Evolutionary conservation across 1,140 invertebrate species (phyloP), one percentile per base, ranked within the genome.

Genomic region (Pachyrhynchus sulphureomaculatus): DNA sequence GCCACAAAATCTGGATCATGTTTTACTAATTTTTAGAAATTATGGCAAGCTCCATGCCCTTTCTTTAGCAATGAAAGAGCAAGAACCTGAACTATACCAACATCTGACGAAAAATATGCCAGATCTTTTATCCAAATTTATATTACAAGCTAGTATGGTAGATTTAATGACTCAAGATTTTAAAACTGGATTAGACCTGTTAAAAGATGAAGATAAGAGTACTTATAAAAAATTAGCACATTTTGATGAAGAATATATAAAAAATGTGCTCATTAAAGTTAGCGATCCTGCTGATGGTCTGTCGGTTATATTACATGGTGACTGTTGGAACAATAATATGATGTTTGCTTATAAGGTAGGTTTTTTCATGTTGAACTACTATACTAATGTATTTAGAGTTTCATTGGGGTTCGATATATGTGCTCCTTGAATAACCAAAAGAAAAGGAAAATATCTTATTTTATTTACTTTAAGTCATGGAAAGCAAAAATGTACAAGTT

Each of bases 251-350:
- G 42, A 65, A 6, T 39, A 58, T n/a, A 26, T 71, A 6, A 39
- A 62, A 32, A 49, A 49, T 20, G 48, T 36, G 45, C 18, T 68
- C 21, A 51, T 34, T n/a, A 64, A 66, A 15, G 34, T 32, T 15
- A 13, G 5, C 0, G 23, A 47, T 48, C 34, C 52, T 12, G 26
- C 51, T 17, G 55, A 64, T 34, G 56, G 60, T 2, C 36, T 64
- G 15, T 63, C 65, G 20, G 79, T 81, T 0, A 64, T 82, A 9
- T 73, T 77, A 45, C 81, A 82, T 64, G 81, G 81, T 6, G 81
- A 82, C 65, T 79, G 80, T 21, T 82, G 80, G 80, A 76, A 77
- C 9, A 82, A 82, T 60, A 83, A 82, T 58, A 79, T 83, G 61
- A 76, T 83, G 75, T 83, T 81, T 64, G 76, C 78, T 70, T 80